Conservation (phyloP, 37 sponge, comb jelly and placozoan genomes). For the Agelas oroides region DNA sequence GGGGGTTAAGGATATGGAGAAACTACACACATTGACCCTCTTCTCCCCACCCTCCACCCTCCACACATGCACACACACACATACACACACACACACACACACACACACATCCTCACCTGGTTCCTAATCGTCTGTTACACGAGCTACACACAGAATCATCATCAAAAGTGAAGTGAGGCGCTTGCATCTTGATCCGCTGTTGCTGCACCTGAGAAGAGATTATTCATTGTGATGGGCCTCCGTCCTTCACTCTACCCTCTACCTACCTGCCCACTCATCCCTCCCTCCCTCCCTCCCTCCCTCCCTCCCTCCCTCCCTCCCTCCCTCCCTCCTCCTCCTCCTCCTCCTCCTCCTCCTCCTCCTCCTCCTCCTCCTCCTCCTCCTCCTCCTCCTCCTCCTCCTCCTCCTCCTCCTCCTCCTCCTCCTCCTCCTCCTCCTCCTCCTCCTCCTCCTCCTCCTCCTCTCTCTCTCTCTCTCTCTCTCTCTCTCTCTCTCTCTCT, state of each 20-base stretch:
- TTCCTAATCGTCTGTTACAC: constrained; percentile 60
- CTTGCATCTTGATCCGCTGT: constrained; percentile 44
- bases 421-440: constrained; percentile 7
- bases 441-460: constrained; percentile 14
- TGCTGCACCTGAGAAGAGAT: constrained; percentile 60
- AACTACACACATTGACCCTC: too few relatives aligned
- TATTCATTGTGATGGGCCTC: too few relatives aligned
- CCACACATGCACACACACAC: too few relatives aligned
- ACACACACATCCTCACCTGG: constrained; percentile 65
- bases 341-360: not conserved
- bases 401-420: not conserved
- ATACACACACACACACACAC: too few relatives aligned
- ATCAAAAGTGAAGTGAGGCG: constrained; percentile 47
- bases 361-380: constrained; percentile 1
- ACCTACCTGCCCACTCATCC: too few relatives aligned
- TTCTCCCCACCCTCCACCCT: too few relatives aligned
- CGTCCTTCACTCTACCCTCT: not conserved
- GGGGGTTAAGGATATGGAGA: too few relatives aligned
- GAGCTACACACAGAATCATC: constrained; percentile 24
- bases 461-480: constrained; percentile 2
- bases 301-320: not conserved
- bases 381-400: not conserved
- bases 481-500: not conserved
- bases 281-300: constrained; percentile 7
- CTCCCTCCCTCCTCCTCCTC: not conserved